Evolutionary conservation across 2,888 invertebrate genomes (phyloP).

Genomic region (Willowsia nigromaculata): DNA sequence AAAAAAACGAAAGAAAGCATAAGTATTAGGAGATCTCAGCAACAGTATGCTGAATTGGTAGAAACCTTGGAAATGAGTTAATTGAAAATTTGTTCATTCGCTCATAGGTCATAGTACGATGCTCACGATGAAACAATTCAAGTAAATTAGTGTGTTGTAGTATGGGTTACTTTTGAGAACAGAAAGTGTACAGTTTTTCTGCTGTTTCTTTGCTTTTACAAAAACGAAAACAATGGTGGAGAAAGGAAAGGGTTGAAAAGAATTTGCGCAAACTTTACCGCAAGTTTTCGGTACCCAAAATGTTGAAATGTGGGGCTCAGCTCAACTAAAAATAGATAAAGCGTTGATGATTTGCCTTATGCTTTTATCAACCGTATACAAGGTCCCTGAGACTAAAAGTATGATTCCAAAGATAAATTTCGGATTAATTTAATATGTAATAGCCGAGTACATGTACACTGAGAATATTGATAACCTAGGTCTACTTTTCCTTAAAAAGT

Average conservation of each 20-base stretch:
- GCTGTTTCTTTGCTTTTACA: too few species aligned
- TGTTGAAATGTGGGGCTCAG: too few species aligned
- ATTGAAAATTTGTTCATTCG: background rate
- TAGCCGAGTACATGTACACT: background rate
- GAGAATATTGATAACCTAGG: too few species aligned
- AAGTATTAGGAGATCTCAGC: background rate
- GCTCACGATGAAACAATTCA: too few species aligned
- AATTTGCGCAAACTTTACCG: background rate
- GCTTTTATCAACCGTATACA: background rate
- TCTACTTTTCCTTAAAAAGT: too few species aligned
- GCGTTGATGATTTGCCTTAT: background rate
- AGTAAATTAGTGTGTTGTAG: too few species aligned
- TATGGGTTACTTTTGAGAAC: too few species aligned
- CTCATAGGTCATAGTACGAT: background rate
- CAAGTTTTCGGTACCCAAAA: too few species aligned
- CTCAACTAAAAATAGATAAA: background rate
- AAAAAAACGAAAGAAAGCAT: too few species aligned
- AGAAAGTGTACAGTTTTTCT: too few species aligned
- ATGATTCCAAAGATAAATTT: background rate
- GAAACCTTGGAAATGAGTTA: background rate
- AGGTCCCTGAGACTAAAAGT: background rate
- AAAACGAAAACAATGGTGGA: too few species aligned
- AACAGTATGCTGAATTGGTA: background rate
- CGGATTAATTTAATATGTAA: background rate
- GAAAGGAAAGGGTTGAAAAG: background rate